phyloP scores from a whole-genome alignment of 2,797 vertebrate genomes.

The Knipowitschia caucasica region DNA sequence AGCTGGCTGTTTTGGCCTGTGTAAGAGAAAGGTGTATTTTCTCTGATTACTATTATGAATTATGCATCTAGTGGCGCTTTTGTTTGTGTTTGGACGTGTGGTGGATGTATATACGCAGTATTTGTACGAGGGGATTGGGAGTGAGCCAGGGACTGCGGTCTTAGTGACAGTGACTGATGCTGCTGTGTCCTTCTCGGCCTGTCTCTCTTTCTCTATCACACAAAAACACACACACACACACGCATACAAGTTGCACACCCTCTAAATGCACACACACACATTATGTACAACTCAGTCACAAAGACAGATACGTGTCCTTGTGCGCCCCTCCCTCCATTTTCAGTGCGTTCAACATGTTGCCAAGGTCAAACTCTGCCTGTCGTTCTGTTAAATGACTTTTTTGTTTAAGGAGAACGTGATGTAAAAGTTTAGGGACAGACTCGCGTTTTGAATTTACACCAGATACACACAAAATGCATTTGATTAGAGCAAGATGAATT shows the following conservation, averaged over 20 bases:
- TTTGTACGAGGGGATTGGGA: constrained; percentile 24
- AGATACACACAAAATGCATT: no score
- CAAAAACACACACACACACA: background rate
- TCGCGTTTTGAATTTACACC: no score
- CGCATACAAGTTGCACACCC: constrained; percentile 3
- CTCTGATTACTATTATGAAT: constrained; percentile 66
- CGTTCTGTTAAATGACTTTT: constrained; percentile 12
- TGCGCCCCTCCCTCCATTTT: constrained; percentile 23
- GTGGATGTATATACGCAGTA: constrained; percentile 6
- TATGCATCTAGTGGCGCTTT: constrained; percentile 56
- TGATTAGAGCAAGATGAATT: background rate
- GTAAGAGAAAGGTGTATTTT: constrained; percentile 24
- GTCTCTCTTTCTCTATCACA: constrained; percentile 6
- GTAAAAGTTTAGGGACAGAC: background rate
- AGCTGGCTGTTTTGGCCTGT: constrained; percentile 24
- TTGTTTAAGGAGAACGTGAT: constrained; percentile 30
- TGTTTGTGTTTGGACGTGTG: constrained; percentile 27
- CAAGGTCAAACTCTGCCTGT: constrained; percentile 37
- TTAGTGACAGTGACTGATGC: constrained; percentile 65
- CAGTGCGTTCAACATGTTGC: constrained; percentile 18
- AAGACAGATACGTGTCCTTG: constrained; percentile 46
- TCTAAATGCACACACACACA: constrained; percentile 15
- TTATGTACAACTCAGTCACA: constrained; percentile 19
- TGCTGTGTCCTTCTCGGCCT: constrained; percentile 46
- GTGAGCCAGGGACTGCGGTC: constrained; percentile 60